Conservation (phyloP, 2,888 invertebrate genomes). For the Hedya salicella region DNA sequence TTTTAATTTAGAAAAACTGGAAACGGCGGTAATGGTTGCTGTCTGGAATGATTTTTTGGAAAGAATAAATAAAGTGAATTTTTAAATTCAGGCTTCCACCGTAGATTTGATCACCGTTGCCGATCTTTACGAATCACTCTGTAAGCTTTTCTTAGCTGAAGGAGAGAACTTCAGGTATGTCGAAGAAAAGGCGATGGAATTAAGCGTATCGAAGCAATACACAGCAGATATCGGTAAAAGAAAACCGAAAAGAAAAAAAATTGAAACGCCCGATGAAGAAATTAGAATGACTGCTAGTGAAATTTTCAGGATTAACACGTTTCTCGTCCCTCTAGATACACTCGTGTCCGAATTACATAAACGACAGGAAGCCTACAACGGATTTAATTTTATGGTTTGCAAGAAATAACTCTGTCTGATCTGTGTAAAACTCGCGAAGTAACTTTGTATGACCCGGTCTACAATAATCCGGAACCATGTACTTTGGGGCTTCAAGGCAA, state of each 20-base stretch:
- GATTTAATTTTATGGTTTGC: too few relatives aligned
- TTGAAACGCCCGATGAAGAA: too few relatives aligned
- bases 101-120: slow-evolving; percentile 49
- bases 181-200: too few relatives aligned
- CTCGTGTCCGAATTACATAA: too few relatives aligned
- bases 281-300: too few relatives aligned
- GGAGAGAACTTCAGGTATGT: slow-evolving; percentile 46
- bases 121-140: slow-evolving; percentile 51
- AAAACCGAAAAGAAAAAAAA: too few relatives aligned
- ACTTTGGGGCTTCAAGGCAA: neutral
- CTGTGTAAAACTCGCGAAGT: slow-evolving; percentile 1
- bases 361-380: too few relatives aligned
- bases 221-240: too few relatives aligned
- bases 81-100: slow-evolving; percentile 48
- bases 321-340: too few relatives aligned
- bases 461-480: neutral
- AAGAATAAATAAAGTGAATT: slow-evolving; percentile 40
- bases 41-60: slow-evolving; percentile 50
- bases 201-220: too few relatives aligned
- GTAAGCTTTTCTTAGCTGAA: slow-evolving; percentile 48
- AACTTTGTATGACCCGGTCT: neutral
- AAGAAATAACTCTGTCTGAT: neutral
- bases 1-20: slow-evolving; percentile 23
- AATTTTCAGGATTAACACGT: too few relatives aligned
- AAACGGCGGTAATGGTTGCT: slow-evolving; percentile 44